These are phyloP conservation scores for Notocelia uddmanniana DNA, from an alignment of 2,888 invertebrate genomes.

Conservation along the genomic window DNA sequence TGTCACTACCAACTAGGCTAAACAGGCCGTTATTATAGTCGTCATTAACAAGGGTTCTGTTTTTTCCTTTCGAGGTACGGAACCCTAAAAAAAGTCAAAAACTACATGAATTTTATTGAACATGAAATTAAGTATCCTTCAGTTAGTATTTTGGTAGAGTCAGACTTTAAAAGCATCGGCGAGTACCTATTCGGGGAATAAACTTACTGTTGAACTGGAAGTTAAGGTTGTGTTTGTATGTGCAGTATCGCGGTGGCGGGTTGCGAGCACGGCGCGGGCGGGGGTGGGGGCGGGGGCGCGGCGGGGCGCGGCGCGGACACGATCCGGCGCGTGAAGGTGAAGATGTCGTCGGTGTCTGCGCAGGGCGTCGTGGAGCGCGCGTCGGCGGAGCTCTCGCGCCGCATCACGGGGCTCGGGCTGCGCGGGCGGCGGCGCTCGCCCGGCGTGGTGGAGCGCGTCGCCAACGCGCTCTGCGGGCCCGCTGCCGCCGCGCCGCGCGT, in stretches of 20 bases:
- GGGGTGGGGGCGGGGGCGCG: slow-evolving; percentile 59
- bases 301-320: slow-evolving; percentile 76
- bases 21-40: too few relatives aligned
- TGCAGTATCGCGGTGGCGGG: slow-evolving; percentile 79
- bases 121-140: neutral
- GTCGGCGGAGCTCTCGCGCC: slow-evolving; percentile 94
- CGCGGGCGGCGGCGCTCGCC: slow-evolving; percentile 87
- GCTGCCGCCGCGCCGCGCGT: slow-evolving; percentile 67
- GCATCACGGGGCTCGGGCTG: slow-evolving; percentile 93
- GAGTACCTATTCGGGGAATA: neutral
- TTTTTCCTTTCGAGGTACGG: too few relatives aligned
- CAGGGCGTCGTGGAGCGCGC: slow-evolving; percentile 97
- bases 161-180: neutral
- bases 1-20: too few relatives aligned
- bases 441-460: slow-evolving; percentile 94
- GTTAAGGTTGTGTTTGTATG: slow-evolving; percentile 20
- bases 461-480: slow-evolving; percentile 94
- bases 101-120: too few relatives aligned
- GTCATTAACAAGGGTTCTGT: too few relatives aligned
- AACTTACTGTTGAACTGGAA: neutral
- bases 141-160: neutral
- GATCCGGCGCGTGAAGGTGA: slow-evolving; percentile 81
- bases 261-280: slow-evolving; percentile 75
- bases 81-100: too few relatives aligned
- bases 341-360: slow-evolving; percentile 94